Percentiles rank a stretch among this genome's conserved stretches.
These are phyloP conservation scores for Drosophila virilis DNA, from an alignment of 1,140 invertebrate species.

Conservation along the genomic window DNA sequence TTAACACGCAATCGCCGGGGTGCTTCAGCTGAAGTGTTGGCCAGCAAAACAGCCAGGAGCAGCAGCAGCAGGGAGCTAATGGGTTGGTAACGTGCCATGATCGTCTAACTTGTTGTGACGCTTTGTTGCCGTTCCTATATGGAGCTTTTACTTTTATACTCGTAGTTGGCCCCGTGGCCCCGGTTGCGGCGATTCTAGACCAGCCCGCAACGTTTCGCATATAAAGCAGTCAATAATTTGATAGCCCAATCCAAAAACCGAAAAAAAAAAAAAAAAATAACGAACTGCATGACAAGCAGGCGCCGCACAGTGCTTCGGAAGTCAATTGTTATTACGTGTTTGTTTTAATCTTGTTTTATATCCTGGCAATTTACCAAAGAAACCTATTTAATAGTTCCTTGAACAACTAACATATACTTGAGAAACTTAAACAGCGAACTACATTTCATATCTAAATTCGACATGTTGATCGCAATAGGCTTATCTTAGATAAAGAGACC, in stretches of 20 bases:
- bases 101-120: constrained; percentile 54
- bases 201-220: constrained; percentile 43
- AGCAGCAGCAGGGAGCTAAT: constrained; percentile 57
- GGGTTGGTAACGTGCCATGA: constrained; percentile 70
- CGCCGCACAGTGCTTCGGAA: constrained; percentile 52
- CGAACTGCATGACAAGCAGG: constrained; percentile 68
- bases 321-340: background rate
- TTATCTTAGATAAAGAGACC: too few relatives aligned
- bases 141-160: constrained; percentile 67
- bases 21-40: constrained; percentile 38
- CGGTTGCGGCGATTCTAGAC: constrained; percentile 59
- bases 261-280: constrained; percentile 48
- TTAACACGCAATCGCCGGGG: constrained; percentile 37
- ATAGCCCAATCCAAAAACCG: constrained; percentile 31
- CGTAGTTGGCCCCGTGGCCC: constrained; percentile 34
- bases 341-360: background rate
- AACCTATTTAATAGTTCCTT: too few relatives aligned
- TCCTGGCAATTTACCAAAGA: too few relatives aligned
- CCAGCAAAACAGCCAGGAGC: constrained; percentile 59
- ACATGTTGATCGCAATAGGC: background rate
- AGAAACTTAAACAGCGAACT: background rate
- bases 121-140: constrained; percentile 63
- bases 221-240: constrained; percentile 65
- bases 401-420: background rate
- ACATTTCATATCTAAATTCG: too few relatives aligned